Evolutionary conservation across 2,797 vertebrate genomes (phyloP), one percentile per base, ranked within the genome.

Genomic region (Tokudaia tokunoshimensis): DNA sequence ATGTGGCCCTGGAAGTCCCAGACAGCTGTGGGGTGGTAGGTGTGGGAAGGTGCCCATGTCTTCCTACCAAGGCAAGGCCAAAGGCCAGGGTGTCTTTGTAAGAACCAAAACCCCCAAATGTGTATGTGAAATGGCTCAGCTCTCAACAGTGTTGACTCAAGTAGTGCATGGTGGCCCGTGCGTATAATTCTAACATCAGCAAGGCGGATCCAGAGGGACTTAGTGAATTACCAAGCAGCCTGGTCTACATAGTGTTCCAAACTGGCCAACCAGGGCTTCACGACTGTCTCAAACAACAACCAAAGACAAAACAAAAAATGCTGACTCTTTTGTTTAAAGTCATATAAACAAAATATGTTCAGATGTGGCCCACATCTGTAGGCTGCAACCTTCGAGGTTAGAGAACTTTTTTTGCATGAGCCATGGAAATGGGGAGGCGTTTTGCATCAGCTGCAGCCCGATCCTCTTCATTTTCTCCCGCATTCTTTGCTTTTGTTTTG

Each of bases 391-490:
- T 91, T 19, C 61, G 12, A 14, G 26, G 87, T n/a, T 78, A 89
- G 20, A 91, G 96, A 86, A 86, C 3, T 19, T 65, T 61, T 91
- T 94, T 88, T 95, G 92, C 90, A 86, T 88, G 61, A 85, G 61
- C 79, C 74, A 44, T 24, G 15, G 65, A 74, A 70, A 85, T 81
- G 26, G 1, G 63, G 55, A 67, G n/a, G 31, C 0, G 12, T 41
- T 91, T 63, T 89, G 70, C 89, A 74, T 17, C 0, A 50, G 26
- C 70, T 44, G 31, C 29, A 31, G 24, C 8, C 70, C 78, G 47
- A 78, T 41, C 41, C 50, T 83, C 10, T 72, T 63, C 22, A 15
- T 47, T 91, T 79, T 89, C 67, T 70, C 47, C 31, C 1, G 0
- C 41, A 0, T 83, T 63, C 57, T 92, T 65, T 61, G 55, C 22